Base-by-base conservation (phyloP, 1,140 invertebrate species). In the Ditylenchus dipsaci region DNA sequence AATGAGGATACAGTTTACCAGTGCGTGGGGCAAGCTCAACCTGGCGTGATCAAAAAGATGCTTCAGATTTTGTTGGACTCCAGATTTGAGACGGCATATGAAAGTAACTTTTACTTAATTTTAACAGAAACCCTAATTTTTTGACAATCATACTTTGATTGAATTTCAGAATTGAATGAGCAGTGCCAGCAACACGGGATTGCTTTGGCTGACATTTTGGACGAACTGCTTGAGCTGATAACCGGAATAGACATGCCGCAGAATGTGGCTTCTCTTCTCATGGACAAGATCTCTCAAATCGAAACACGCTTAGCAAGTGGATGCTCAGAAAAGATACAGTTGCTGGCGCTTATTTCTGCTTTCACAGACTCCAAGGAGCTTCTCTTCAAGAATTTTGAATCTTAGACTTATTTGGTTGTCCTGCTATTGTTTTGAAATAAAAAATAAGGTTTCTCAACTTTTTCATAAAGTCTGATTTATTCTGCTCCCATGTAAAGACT, bases 1-100 rank as follows among this genome's bases (percentile, higher is more conserved):
- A 91, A 88, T 73, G 92, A 95, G 85, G 89, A 93, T 69, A 91
- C 89, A 84, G 93, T 98, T 1, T 98, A 98, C 83, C 89, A 88
- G 3, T 98, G 95, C 85, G 92, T 97, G 21, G 95, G 95, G 0
- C 94, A 97, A 86, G 95, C 95, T 9, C 84, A 93, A 30, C 89
- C 90, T 67, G 86, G 88, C 43, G 94, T 97, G 83, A 93, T 98
- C 76, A 89, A 90, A 30, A 30, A 58, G n/a, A 75, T 82, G 45
- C 62, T 83, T 7, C 60, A 60, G 17, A 63, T 68, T 26, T 68
- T 83, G 13, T 64, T 82, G n/a, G 78, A 83, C 47, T 68, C 76
- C 8, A 59, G 69, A n/a, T 63, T 80, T 33, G 67, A 75, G 17
- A 42, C 63, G 17, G 77, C 77, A 11, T 72, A 33, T 65, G 19